Conservation (phyloP, 2,113 vertebrate genomes). For the Perccottus glenii region DNA sequence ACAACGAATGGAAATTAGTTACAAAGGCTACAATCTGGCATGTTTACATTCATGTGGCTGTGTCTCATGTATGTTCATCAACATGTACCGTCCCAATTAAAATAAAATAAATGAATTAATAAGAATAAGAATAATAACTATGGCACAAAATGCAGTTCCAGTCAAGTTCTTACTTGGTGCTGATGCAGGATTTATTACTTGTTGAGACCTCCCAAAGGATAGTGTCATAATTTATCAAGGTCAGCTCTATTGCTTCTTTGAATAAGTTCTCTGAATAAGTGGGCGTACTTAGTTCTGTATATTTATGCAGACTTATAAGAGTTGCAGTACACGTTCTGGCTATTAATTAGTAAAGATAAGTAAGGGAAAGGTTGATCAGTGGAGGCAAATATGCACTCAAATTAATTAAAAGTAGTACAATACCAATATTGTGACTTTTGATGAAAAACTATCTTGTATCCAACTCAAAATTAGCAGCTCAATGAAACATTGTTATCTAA, state of each 20-base stretch:
- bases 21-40: too few relatives aligned
- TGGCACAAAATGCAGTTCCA: slow-evolving; percentile 86
- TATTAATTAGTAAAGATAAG: not conserved
- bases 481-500: slow-evolving; percentile 1
- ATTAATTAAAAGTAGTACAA: too few relatives aligned
- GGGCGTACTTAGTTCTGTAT: slow-evolving; percentile 15
- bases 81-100: too few relatives aligned
- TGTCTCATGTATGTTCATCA: too few relatives aligned
- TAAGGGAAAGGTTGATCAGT: not conserved
- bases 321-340: not conserved
- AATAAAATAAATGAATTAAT: too few relatives aligned
- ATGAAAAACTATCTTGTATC: too few relatives aligned
- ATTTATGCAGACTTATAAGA: slow-evolving; percentile 4
- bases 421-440: too few relatives aligned
- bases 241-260: slow-evolving; percentile 60
- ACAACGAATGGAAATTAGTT: too few relatives aligned
- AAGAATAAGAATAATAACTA: too few relatives aligned
- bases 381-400: not conserved
- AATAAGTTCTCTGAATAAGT: slow-evolving; percentile 9
- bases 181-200: slow-evolving; percentile 85
- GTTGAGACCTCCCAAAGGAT: slow-evolving; percentile 84
- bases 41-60: too few relatives aligned
- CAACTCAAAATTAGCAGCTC: too few relatives aligned
- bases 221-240: slow-evolving; percentile 92
- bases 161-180: slow-evolving; percentile 88